A percentile compares a stretch with the other conserved stretches of the same genome.
Conservation (phyloP, 2,888 invertebrate genomes). For the Eristalis arbustorum region DNA sequence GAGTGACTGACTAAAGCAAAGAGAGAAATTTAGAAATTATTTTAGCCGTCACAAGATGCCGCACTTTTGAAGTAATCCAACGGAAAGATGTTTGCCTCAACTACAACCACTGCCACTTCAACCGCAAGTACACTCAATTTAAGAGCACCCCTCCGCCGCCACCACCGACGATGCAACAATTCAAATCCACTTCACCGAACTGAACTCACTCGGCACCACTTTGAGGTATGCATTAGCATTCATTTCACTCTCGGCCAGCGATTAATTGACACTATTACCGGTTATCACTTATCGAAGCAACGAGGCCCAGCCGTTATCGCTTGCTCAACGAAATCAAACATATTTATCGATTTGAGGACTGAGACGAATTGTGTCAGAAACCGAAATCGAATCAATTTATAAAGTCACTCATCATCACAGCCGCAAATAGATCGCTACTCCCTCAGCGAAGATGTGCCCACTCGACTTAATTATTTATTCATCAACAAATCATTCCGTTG, state of each 20-base stretch:
- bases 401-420: background rate
- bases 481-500: slow-evolving; percentile 8
- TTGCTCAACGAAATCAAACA: background rate
- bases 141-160: background rate
- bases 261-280: slow-evolving; percentile 20
- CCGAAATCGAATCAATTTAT: background rate
- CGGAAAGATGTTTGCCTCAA: background rate
- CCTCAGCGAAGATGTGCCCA: background rate
- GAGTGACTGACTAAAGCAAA: too few relatives aligned
- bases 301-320: background rate
- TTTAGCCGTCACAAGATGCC: too few relatives aligned
- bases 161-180: background rate
- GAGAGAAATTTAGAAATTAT: too few relatives aligned
- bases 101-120: background rate
- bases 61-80: background rate
- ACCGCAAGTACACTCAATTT: background rate
- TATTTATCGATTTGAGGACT: background rate
- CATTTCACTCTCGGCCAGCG: background rate
- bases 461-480: background rate
- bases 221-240: background rate
- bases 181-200: background rate
- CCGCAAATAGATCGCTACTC: background rate
- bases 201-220: background rate
- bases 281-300: background rate
- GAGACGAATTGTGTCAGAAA: background rate